Evolutionary conservation across 2,797 vertebrate species (phyloP).

Genomic region (Brachyalestes nurse): DNA sequence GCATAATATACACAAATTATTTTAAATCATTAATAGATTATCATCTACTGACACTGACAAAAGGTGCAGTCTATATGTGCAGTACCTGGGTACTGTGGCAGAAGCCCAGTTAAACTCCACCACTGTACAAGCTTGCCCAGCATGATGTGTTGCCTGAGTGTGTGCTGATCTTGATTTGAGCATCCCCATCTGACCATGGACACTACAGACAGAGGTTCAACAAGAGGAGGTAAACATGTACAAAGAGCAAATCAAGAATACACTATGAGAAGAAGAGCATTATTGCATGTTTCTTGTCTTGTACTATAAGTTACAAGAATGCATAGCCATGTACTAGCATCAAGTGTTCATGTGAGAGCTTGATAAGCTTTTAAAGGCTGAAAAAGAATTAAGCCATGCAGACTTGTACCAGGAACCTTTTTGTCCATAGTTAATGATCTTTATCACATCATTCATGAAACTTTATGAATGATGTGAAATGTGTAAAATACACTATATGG

Average conservation of each 20-base stretch:
- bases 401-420: too few species aligned
- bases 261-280: too few species aligned
- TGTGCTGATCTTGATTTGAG: conserved; percentile 58
- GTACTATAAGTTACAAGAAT: too few species aligned
- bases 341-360: neutral
- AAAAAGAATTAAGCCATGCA: too few species aligned
- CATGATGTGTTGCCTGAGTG: conserved; percentile 66
- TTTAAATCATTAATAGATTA: neutral
- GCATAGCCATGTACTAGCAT: neutral
- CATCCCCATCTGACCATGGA: conserved; percentile 33
- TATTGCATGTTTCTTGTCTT: too few species aligned
- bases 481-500: too few species aligned
- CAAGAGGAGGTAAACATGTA: too few species aligned
- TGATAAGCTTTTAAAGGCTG: neutral
- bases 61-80: neutral
- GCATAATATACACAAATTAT: too few species aligned
- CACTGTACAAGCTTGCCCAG: conserved; percentile 72
- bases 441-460: neutral
- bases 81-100: conserved; percentile 67
- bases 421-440: neutral
- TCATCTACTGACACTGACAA: neutral
- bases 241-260: too few species aligned
- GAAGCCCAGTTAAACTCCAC: conserved; percentile 70
- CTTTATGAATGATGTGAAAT: neutral
- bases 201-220: neutral